Percentiles rank a stretch among this genome's conserved stretches.
Evolutionary conservation across 2,888 invertebrate species (phyloP).

Genomic region (Dynastes tityus): DNA sequence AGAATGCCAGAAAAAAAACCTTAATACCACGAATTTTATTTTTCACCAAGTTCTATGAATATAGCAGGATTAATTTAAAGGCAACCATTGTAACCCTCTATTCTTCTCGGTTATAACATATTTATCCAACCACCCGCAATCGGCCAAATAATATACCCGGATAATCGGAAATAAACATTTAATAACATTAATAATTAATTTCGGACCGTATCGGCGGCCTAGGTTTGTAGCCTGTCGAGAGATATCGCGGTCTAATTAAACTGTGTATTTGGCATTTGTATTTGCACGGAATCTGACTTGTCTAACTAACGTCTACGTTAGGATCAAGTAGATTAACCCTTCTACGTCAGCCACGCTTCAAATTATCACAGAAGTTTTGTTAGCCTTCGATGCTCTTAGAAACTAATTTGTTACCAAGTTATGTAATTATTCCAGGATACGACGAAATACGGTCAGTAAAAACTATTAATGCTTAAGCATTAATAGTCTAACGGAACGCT

Average conservation of each 20-base stretch:
- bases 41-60: too few species aligned
- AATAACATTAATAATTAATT: slow-evolving; percentile 1
- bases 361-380: slow-evolving; percentile 11
- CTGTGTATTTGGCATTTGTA: slow-evolving; percentile 24
- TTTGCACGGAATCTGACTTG: slow-evolving; percentile 30
- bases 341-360: slow-evolving; percentile 13
- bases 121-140: background rate
- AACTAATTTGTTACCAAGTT: too few species aligned
- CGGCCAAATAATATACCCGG: slow-evolving; percentile 1
- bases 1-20: too few species aligned
- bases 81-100: background rate
- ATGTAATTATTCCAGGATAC: too few species aligned
- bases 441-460: too few species aligned
- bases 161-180: slow-evolving; percentile 25
- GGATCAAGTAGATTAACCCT: slow-evolving; percentile 39
- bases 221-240: background rate
- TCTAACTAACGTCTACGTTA: slow-evolving; percentile 14
- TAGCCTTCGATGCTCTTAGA: background rate
- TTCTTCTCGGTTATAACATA: background rate
- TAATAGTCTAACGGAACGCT: too few species aligned
- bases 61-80: too few species aligned
- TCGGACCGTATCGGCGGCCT: background rate
- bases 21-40: too few species aligned
- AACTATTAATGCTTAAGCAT: too few species aligned
- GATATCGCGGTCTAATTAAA: slow-evolving; percentile 35